Evolutionary conservation across 2,113 vertebrate species (phyloP).

Genomic region (Sinosuthora webbiana): DNA sequence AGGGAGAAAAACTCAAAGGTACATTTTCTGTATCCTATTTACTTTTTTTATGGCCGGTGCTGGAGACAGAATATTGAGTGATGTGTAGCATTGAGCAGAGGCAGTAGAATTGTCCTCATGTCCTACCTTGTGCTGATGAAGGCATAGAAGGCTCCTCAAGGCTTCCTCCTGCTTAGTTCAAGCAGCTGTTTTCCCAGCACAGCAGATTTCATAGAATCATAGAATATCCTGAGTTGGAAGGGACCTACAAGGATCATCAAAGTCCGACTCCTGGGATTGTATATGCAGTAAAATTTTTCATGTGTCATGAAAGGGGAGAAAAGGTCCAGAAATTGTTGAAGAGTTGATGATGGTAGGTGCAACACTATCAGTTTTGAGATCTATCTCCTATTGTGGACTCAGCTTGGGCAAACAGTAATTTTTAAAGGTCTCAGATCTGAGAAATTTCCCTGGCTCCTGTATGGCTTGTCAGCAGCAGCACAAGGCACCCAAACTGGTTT

Average conservation of each 20-base stretch:
- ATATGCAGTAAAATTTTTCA: not conserved
- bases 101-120: not conserved
- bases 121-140: not conserved
- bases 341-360: not conserved
- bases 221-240: not conserved
- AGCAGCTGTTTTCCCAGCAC: not conserved
- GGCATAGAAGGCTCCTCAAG: not conserved
- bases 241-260: not conserved
- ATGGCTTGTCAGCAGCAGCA: not conserved
- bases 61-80: not conserved
- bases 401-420: not conserved
- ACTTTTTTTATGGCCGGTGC: not conserved
- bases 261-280: not conserved
- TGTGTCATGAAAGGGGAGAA: not conserved
- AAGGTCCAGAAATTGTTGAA: not conserved
- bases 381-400: not conserved
- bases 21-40: not conserved
- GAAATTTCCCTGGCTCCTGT: not conserved
- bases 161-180: not conserved
- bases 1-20: not conserved
- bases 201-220: not conserved
- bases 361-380: not conserved
- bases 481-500: not conserved
- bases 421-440: not conserved
- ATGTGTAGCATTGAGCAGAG: not conserved